Conservation (phyloP, 2,113 vertebrate genomes). For the Sterna hirundo region DNA sequence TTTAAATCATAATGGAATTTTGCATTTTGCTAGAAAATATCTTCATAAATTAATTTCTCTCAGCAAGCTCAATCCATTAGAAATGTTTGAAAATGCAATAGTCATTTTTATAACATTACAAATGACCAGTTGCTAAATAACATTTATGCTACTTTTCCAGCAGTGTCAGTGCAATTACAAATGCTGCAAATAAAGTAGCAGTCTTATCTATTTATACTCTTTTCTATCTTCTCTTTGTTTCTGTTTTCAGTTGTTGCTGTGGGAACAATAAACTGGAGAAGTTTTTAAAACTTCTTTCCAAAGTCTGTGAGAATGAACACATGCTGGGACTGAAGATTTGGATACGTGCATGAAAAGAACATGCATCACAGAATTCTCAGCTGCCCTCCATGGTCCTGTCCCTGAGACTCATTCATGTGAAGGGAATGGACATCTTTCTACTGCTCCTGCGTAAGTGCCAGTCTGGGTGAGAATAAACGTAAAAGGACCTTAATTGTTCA, state of each 20-base stretch:
- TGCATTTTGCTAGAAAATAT: background rate
- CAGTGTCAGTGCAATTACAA: background rate
- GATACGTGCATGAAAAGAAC: background rate
- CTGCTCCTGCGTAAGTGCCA: background rate
- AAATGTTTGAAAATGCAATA: background rate
- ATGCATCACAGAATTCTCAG: background rate
- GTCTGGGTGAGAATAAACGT: background rate
- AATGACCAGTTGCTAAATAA: background rate
- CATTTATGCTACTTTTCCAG: background rate
- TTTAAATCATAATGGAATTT: background rate
- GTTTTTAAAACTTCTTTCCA: background rate
- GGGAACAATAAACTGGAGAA: background rate
- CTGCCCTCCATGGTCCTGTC: background rate
- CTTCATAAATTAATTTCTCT: background rate
- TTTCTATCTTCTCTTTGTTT: background rate
- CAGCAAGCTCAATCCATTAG: background rate
- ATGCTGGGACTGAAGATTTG: background rate
- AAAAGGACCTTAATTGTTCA: background rate
- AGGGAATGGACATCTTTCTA: background rate
- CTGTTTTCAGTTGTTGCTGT: slow-evolving; percentile 5
- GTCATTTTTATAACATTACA: background rate
- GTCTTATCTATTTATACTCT: background rate
- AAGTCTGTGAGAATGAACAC: background rate
- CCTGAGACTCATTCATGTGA: background rate
- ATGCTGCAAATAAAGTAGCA: background rate